Evolutionary conservation across 2,888 invertebrate species (phyloP).

Genomic region (Drosophila lacicola): DNA sequence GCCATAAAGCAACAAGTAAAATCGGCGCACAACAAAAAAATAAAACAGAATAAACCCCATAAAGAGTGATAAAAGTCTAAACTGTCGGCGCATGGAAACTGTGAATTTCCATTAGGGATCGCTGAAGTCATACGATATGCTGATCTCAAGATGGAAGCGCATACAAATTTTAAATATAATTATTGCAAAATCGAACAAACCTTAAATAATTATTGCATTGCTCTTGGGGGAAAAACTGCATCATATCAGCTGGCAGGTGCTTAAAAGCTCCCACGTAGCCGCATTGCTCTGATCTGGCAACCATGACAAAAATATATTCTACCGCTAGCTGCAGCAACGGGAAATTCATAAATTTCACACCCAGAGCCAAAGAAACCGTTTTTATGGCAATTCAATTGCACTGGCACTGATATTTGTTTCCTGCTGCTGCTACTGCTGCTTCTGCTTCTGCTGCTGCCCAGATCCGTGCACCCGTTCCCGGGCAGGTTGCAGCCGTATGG

Average conservation of each 20-base stretch:
- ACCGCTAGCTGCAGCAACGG: slow-evolving; percentile 11
- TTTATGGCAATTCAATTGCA: slow-evolving; percentile 78
- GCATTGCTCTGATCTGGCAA: slow-evolving; percentile 26
- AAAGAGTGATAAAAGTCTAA: slow-evolving; percentile 54
- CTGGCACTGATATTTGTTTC: slow-evolving; percentile 68
- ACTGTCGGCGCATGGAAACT: slow-evolving; percentile 14
- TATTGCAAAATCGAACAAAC: slow-evolving; percentile 5
- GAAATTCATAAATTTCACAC: slow-evolving; percentile 64
- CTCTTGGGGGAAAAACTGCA: slow-evolving; percentile 54
- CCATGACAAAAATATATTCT: slow-evolving; percentile 47
- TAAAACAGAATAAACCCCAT: slow-evolving; percentile 7
- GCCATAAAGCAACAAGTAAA: slow-evolving; percentile 75
- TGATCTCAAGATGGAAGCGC: no score
- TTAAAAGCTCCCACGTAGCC: slow-evolving; percentile 55
- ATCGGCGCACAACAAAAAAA: slow-evolving; percentile 45
- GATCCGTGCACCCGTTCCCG: slow-evolving; percentile 35
- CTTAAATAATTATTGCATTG: slow-evolving; percentile 25
- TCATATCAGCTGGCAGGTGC: slow-evolving; percentile 61
- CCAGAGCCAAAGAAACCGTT: slow-evolving; percentile 36
- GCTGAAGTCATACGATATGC: no score
- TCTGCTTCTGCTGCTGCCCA: neutral
- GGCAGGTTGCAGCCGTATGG: slow-evolving; percentile 76
- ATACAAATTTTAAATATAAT: slow-evolving; percentile 5
- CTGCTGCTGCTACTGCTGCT: slow-evolving; percentile 48
- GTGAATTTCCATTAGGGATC: slow-evolving; percentile 30